Evolutionary conservation across 2,113 vertebrate species (phyloP), one percentile per base, ranked within the genome.

Genomic region (Promerops cafer): DNA sequence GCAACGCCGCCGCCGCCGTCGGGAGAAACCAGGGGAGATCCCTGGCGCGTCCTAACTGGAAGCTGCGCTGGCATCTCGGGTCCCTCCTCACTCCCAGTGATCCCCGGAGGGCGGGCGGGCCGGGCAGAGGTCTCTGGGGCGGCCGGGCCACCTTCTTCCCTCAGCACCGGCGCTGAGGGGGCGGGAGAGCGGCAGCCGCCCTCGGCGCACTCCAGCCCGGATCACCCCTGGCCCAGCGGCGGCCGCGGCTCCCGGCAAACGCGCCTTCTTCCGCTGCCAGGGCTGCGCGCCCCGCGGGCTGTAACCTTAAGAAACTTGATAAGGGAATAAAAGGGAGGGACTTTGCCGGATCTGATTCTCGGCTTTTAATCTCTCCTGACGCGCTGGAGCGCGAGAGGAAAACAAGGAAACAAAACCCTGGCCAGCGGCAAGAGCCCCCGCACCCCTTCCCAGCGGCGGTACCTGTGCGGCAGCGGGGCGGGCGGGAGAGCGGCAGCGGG

Each of bases 251-350:
- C 45, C 23, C 49, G 33, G 39, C 27, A 37, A 47, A 13, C 7
- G 47, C 37, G 14, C 16, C 66, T 61, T 27, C 33, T 10, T 16
- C 54, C 23, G 11, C 53, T 6, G 44, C 65, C 53, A 2, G 37
- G 60, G 79, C 83, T 40, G 74, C 35, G 74, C 72, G 44, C 64
- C 80, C 16, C 2, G 16, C 71, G 17, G 76, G 86, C 83, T 66
- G 78, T 6, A 77, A 81, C 91, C 92, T 84, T 54, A 83, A 76
- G 65, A 97, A 97, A 96, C 97, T 96, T 97, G 83, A 70, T 75
- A 65, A 59, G 63, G 89, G 93, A 89, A 91, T 80, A 17, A 31
- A 72, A 93, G 64, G 85, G 74, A 93, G 75, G 57, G 95, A 91
- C 78, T 94, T 66, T 1, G 44, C 61, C 52, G 11, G 57, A 59